Evolutionary conservation across 2,797 vertebrate genomes (phyloP), one percentile per base, ranked within the genome.

Genomic region (Sebastes miniatus): DNA sequence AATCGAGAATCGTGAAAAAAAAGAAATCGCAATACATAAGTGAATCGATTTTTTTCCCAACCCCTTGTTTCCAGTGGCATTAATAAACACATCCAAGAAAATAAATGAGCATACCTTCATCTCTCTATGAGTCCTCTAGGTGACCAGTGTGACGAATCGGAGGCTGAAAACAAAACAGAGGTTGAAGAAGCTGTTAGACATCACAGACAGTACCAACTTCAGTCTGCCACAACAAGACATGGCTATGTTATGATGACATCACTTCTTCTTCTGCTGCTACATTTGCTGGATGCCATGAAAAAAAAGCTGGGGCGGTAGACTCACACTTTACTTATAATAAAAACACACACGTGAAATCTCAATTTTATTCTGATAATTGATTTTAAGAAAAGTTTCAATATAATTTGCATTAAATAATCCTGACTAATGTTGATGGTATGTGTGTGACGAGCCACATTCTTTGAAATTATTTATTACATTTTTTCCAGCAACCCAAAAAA

Each of bases 101-200:
- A 85, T 36, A 64, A 87, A 83, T 72, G 73, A 50, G 89, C 94
- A 76, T 95, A 96, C 96, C 96, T 96, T 96, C 96, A 96, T 96
- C 92, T 95, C 91, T 92, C 92, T 89, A 89, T 84, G 85, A 92
- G 91, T 93, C 94, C 91, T 92, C 91, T 84, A 62, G 92, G 87
- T 76, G 90, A 93, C 90, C 92, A 89, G 89, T 76, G 88, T 73
- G 72, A 89, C 47, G 90, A 91, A 90, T 90, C 92, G 68, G 87
- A 74, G 86, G 88, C 92, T 93, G 92, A 50, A 92, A 91, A 91
- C 20, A 50, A 92, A 91, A 91, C 20, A 89, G 62, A 87, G 88
- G 79, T 68, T 57, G 57, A 22, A 89, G 76, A 88, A 34, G 78
- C 78, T 71, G 86, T 92, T 92, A 91, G 39, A 54, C 73, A 87